These are phyloP conservation scores for Porites lutea DNA, from an alignment of 64 coral and sea anemone genomes.

Conservation along the genomic window DNA sequence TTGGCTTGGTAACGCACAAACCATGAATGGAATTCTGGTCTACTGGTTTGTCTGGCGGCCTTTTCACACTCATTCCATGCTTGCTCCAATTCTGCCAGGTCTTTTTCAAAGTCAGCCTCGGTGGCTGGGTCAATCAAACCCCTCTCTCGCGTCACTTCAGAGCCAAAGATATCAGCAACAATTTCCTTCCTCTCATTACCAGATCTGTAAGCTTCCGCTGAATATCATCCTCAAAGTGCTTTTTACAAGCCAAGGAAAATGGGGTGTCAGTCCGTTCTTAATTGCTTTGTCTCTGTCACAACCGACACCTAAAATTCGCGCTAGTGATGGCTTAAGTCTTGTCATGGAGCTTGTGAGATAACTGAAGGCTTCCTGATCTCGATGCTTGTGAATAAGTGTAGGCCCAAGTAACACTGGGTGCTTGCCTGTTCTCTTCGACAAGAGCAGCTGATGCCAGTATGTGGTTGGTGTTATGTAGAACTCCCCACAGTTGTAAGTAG, in stretches of 20 bases:
- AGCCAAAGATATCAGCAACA: conserved; percentile 34
- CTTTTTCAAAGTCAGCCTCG: conserved; percentile 19
- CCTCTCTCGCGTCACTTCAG: conserved; percentile 3
- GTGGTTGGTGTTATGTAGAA: conserved; percentile 68
- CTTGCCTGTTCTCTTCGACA: conserved; percentile 24
- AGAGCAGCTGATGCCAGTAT: background rate
- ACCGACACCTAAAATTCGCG: conserved; percentile 7
- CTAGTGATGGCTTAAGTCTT: background rate
- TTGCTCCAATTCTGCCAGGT: background rate
- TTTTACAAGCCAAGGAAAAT: conserved; percentile 36
- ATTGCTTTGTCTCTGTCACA: conserved; percentile 43
- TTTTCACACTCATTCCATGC: conserved; percentile 47
- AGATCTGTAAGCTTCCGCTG: conserved; percentile 29
- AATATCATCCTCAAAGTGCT: conserved; percentile 63
- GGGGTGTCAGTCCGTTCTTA: conserved; percentile 13
- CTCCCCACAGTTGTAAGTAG: conserved; percentile 62
- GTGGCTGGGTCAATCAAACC: conserved; percentile 8
- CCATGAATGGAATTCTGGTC: conserved; percentile 8
- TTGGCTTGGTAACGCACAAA: conserved; percentile 22
- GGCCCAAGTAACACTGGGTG: conserved; percentile 58
- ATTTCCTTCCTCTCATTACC: background rate
- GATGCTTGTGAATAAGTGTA: conserved; percentile 38
- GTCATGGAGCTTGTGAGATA: conserved; percentile 29
- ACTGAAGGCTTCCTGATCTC: conserved; percentile 23
- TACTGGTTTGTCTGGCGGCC: background rate